Conservation (phyloP, 2,888 invertebrate genomes). For the Tetramorium bicarinatum region DNA sequence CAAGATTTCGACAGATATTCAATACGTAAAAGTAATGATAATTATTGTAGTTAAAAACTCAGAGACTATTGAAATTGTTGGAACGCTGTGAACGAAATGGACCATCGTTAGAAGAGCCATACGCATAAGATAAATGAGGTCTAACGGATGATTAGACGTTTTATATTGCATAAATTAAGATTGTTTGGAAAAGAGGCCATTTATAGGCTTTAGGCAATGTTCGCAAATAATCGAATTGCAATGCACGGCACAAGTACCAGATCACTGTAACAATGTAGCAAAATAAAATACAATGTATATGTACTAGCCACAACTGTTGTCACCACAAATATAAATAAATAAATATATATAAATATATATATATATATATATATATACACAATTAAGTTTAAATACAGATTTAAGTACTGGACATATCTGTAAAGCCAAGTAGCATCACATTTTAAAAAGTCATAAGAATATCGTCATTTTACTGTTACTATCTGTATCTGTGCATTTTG, state of each 20-base stretch:
- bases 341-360: slow-evolving; percentile 62
- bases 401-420: slow-evolving; percentile 83
- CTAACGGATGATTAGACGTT: slow-evolving; percentile 60
- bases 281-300: slow-evolving; percentile 61
- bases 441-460: slow-evolving; percentile 67
- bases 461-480: slow-evolving; percentile 75
- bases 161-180: slow-evolving; percentile 62
- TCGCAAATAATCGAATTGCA: slow-evolving; percentile 65
- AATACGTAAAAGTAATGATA: slow-evolving; percentile 65
- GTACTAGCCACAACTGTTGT: slow-evolving; percentile 83
- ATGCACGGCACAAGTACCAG: slow-evolving; percentile 79
- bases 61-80: slow-evolving; percentile 80
- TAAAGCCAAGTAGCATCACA: slow-evolving; percentile 81
- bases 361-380: slow-evolving; percentile 69
- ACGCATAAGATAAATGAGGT: slow-evolving; percentile 60
- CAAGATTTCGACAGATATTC: slow-evolving; percentile 67
- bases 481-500: slow-evolving; percentile 70
- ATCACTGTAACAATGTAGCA: slow-evolving; percentile 73
- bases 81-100: slow-evolving; percentile 82
- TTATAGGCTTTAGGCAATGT: slow-evolving; percentile 55
- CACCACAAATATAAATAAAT: slow-evolving; percentile 74
- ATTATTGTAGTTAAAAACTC: slow-evolving; percentile 75
- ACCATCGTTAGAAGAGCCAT: slow-evolving; percentile 79
- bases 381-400: slow-evolving; percentile 77
- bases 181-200: slow-evolving; percentile 60